Evolutionary conservation across 2,113 vertebrate genomes (phyloP), one percentile per base, ranked within the genome.

Genomic region (Pseudopodoces humilis): DNA sequence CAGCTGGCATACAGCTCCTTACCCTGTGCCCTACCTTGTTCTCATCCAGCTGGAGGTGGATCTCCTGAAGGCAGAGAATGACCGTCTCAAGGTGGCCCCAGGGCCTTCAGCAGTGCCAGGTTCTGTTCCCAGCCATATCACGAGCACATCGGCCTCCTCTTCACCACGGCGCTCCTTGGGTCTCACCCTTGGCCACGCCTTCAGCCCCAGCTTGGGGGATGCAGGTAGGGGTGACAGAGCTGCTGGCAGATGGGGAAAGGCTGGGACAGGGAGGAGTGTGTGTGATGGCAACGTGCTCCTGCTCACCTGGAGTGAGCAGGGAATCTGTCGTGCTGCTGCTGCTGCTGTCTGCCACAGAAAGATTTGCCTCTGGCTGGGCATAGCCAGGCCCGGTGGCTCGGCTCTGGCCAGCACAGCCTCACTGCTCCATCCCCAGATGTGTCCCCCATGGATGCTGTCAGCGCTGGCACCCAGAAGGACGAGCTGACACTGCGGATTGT

Each of bases 61-160:
- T 97, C 98, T 98, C 72, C 97, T 99, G 68, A 99, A 99, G 96
- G 98, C 98, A 0, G 99, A 99, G 97, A 99, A 99, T 1, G 98
- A 99, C 96, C 98, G 99, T 56, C 97, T 99, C 67, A 99, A 99
- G 95, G 98, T 99, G n/a, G 98, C 98, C 69, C 98, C 98, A 0
- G 97, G 97, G 13, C 93, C 98, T 18, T 97, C 98, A 0, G 91
- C 94, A 7, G 92, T 98, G 83, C 93, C 96, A 11, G 90, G 97
- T 91, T 96, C 97, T 0, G 94, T 98, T 35, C 98, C 99, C 2
- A 97, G 98, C 76, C 99, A 99, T 1, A 90, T 98, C 91, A 96
- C 98, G 4, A 98, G 98, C 41, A 98, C 98, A 1, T 98, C 99
- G 0, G 97, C 98, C 20, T 97, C 98, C 21, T 97, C 98, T 2